phyloP scores from a whole-genome alignment of 2,113 vertebrate species.

The Boleophthalmus pectinirostris region DNA sequence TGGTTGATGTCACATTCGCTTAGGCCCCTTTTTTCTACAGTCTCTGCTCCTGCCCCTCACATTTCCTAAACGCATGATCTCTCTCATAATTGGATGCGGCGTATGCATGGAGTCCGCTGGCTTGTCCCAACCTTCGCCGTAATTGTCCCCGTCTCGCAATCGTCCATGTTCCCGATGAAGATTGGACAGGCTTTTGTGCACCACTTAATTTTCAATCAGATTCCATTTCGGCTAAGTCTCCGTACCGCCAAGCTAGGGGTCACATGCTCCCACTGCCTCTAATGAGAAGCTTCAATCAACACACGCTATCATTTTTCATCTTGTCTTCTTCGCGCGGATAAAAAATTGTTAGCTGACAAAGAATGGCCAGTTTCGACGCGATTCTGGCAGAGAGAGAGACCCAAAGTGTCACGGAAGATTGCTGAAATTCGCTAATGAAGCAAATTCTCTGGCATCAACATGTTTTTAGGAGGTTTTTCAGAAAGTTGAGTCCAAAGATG shows the following conservation, averaged over 20 bases:
- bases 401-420: constrained; percentile 24
- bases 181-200: constrained; percentile 61
- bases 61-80: constrained; percentile 48
- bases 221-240: constrained; percentile 55
- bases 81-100: constrained; percentile 44
- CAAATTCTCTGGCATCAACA: constrained; percentile 22
- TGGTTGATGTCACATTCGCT: too few relatives aligned
- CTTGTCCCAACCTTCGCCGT: constrained; percentile 39
- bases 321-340: constrained; percentile 37
- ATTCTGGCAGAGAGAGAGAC: constrained; percentile 38
- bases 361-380: constrained; percentile 34
- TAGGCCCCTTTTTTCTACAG: too few relatives aligned
- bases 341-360: constrained; percentile 40
- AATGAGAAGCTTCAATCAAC: constrained; percentile 71
- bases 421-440: constrained; percentile 26
- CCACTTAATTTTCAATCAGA: constrained; percentile 71
- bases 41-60: neutral
- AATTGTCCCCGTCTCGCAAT: constrained; percentile 56
- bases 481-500: constrained; percentile 17
- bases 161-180: constrained; percentile 39
- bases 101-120: constrained; percentile 41
- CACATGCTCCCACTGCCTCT: constrained; percentile 43
- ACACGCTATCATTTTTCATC: constrained; percentile 53
- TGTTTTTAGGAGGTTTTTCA: constrained; percentile 6
- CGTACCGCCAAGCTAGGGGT: constrained; percentile 48